Percentiles rank a stretch among this genome's conserved stretches.
phyloP scores from a whole-genome alignment of 2,797 vertebrate genomes.

The Acanthopagrus latus region DNA sequence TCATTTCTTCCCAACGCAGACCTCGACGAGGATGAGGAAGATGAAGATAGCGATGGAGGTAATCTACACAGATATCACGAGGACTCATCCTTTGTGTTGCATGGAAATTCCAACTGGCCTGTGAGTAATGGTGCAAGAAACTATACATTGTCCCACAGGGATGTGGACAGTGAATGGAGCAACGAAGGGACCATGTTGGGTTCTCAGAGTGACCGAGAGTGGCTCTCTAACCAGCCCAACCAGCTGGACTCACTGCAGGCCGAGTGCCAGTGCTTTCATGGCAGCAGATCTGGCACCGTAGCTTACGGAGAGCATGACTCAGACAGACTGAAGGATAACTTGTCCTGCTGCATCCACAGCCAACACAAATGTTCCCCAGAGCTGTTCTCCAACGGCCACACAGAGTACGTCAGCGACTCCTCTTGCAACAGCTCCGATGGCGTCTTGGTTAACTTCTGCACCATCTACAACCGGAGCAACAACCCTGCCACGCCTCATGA shows the following conservation, averaged over 20 bases:
- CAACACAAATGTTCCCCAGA: constrained; percentile 79
- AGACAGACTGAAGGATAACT: constrained; percentile 63
- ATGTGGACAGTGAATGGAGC: constrained; percentile 52
- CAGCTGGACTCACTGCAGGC: constrained; percentile 79
- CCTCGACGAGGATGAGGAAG: constrained; percentile 87
- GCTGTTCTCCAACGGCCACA: constrained; percentile 83
- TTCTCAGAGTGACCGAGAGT: constrained; percentile 65
- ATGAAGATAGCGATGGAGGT: constrained; percentile 83
- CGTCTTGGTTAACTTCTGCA: constrained; percentile 93
- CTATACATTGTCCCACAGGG: constrained; percentile 51
- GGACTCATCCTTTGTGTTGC: constrained; percentile 83
- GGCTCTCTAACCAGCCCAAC: constrained; percentile 60
- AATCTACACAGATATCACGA: constrained; percentile 82
- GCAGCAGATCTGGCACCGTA: constrained; percentile 76
- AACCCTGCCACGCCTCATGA: constrained; percentile 85
- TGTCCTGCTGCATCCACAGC: constrained; percentile 82
- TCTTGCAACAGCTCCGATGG: constrained; percentile 97
- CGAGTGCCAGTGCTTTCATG: constrained; percentile 65
- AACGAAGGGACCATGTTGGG: constrained; percentile 52
- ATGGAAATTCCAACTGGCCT: constrained; percentile 83
- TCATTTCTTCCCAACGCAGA: constrained; percentile 88
- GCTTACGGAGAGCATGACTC: constrained; percentile 72
- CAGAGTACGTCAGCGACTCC: constrained; percentile 91
- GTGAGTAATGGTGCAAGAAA: constrained; percentile 76
- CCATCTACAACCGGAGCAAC: constrained; percentile 94